Percentiles rank a stretch among this genome's conserved stretches.
These are phyloP conservation scores for Ernsta delagoae DNA, from an alignment of 2,888 invertebrate genomes.

Conservation along the genomic window DNA sequence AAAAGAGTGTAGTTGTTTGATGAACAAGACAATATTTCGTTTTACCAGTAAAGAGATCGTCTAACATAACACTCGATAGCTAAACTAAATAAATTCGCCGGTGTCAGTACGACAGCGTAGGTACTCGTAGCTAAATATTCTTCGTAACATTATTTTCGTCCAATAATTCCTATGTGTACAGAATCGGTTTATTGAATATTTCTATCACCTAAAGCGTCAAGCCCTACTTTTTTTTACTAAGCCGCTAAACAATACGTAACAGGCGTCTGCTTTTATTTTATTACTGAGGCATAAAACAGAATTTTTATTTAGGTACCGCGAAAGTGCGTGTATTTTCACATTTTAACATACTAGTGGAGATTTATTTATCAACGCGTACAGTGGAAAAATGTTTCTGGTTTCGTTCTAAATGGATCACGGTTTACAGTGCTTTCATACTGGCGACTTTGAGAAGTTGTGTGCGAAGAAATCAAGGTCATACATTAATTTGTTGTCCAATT, in stretches of 20 bases:
- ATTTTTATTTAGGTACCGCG: conserved; percentile 27
- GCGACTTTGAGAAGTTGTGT: not conserved
- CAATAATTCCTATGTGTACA: too few relatives aligned
- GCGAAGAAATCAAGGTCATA: not conserved
- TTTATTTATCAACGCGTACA: conserved; percentile 39
- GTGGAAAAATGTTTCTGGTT: conserved; percentile 38
- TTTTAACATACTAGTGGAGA: conserved; percentile 39
- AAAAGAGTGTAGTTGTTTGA: too few relatives aligned
- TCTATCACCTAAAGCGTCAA: too few relatives aligned
- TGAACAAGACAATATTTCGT: too few relatives aligned
- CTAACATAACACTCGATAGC: too few relatives aligned
- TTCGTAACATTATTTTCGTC: too few relatives aligned
- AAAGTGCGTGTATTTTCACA: conserved; percentile 37
- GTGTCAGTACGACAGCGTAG: too few relatives aligned
- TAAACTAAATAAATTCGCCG: too few relatives aligned
- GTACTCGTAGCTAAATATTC: too few relatives aligned
- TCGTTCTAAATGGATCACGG: conserved; percentile 48
- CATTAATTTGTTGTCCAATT: too few relatives aligned
- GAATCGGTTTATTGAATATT: too few relatives aligned
- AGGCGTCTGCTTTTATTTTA: conserved; percentile 24
- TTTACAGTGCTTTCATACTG: conserved; percentile 35
- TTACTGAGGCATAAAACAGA: conserved; percentile 13
- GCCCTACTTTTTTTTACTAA: not conserved
- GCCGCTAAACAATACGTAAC: not conserved
- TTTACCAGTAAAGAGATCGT: too few relatives aligned